Conservation (phyloP, 2,888 invertebrate genomes). For the Parthenolecanium corni region DNA sequence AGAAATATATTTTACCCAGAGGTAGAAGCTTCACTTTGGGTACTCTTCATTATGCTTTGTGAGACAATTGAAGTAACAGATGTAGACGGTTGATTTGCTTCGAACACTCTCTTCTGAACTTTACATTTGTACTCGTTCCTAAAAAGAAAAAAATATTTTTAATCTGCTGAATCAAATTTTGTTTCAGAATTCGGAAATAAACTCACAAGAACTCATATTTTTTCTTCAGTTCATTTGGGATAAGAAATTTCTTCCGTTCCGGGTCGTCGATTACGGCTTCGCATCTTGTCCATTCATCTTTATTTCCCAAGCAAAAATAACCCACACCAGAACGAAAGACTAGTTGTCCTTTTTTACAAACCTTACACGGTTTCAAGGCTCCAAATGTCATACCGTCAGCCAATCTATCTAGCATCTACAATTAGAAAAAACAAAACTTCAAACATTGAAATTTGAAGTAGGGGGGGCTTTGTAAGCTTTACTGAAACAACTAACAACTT, state of each 20-base stretch:
- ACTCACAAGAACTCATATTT: conserved; percentile 46
- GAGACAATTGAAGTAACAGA: conserved; percentile 30
- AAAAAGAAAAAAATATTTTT: conserved; percentile 31
- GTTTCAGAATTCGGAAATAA: not conserved
- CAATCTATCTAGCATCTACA: conserved; percentile 60
- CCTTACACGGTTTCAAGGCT: conserved; percentile 58
- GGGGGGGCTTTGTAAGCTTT: too few species aligned
- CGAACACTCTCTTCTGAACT: conserved; percentile 47
- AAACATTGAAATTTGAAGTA: too few species aligned
- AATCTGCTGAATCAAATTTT: not conserved
- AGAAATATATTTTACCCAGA: conserved; percentile 2
- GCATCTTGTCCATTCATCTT: conserved; percentile 87
- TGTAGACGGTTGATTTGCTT: conserved; percentile 43
- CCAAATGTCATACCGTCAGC: conserved; percentile 86
- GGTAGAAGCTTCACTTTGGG: conserved; percentile 16
- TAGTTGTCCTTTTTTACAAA: conserved; percentile 63
- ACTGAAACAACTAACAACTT: conserved; percentile 45
- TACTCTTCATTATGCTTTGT: conserved; percentile 4
- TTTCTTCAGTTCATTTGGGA: conserved; percentile 53
- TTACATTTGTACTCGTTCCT: conserved; percentile 50
- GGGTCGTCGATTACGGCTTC: conserved; percentile 59
- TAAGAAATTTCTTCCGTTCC: conserved; percentile 52
- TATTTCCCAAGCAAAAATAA: conserved; percentile 72
- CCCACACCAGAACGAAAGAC: conserved; percentile 54
- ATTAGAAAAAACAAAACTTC: conserved; percentile 31